Evolutionary conservation across 2,113 vertebrate species (phyloP), one percentile per base, ranked within the genome.

Genomic region (Fregata magnificens): DNA sequence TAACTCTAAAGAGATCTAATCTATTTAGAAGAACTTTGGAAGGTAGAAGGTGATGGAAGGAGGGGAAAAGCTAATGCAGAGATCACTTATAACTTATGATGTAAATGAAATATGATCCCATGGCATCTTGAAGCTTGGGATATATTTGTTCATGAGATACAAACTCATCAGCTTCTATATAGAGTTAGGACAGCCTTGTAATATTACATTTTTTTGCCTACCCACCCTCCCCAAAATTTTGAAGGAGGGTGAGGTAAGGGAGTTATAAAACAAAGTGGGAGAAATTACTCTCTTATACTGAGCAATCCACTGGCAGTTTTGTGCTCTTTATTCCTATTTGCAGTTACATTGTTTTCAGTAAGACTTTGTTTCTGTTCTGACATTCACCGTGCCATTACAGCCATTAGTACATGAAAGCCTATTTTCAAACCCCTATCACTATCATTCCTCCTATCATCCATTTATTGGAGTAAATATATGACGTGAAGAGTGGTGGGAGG

Each of bases 31-130:
- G 42, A 67, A 95, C 38, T 66, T 38, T 53, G 74, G 77, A 94
- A 95, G 88, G 36, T 50, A 92, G 56, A 90, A 85, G 73, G 83
- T 74, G 90, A 96, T 66, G 70, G 94, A 97, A 96, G 76, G 63
- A 95, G n/a, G n/a, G 67, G 79, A 85, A 96, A 93, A 95, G 76
- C 84, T 94, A 97, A 91, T 82, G 55, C 77, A 93, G 96, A 91
- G 52, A 90, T 87, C 73, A 91, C 73, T 96, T 95, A 72, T 88
- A 97, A 90, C 84, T 80, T 74, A 77, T 87, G 85, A 95, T 95
- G 88, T 40, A 96, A 94, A 96, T 88, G 84, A 97, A 96, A 96
- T 42, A 71, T 13, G 56, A 97, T 69, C 53, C 65, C 12, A 42
- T 36, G 89, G 73, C 52, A 95, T 92, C 82, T 69, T 24, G 13